A percentile compares a stretch with the other conserved stretches of the same genome.
These are phyloP conservation scores for Isichthys henryi DNA, from an alignment of 2,113 vertebrate genomes.

Conservation along the genomic window DNA sequence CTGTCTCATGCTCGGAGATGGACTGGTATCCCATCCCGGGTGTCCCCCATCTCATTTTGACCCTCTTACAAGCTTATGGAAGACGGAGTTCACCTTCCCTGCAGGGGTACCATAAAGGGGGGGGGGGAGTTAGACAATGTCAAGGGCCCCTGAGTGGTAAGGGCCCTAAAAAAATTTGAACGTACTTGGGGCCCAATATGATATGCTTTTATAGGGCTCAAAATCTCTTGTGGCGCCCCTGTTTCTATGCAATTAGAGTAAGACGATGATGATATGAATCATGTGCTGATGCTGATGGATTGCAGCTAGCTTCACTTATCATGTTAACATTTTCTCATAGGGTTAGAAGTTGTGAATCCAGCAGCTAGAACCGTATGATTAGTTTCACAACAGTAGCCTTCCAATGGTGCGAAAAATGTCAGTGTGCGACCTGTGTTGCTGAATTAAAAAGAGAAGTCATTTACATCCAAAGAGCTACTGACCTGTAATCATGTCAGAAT, in stretches of 20 bases:
- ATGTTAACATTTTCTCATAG: neutral
- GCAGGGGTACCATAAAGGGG: neutral
- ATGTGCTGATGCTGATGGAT: neutral
- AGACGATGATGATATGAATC: neutral
- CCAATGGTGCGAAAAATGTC: neutral
- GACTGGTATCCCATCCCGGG: too few relatives aligned
- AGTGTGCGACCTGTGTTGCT: conserved; percentile 11
- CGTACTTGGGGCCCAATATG: neutral
- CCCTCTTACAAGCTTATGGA: neutral
- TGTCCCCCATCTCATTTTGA: neutral
- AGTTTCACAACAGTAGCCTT: neutral
- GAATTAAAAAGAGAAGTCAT: conserved; percentile 12
- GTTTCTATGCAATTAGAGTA: neutral
- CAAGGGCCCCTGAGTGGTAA: neutral
- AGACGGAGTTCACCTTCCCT: neutral
- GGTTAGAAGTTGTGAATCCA: neutral
- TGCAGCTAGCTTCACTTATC: neutral
- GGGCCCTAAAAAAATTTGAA: neutral
- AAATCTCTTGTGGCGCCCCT: neutral
- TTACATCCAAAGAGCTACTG: conserved; percentile 26
- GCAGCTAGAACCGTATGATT: neutral
- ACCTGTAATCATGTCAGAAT: conserved; percentile 19
- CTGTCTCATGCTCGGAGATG: too few relatives aligned
- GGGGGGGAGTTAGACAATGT: neutral
- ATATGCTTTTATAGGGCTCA: neutral